Evolutionary conservation across 1,140 invertebrate species (phyloP).

Genomic region (Microplitis demolitor): DNA sequence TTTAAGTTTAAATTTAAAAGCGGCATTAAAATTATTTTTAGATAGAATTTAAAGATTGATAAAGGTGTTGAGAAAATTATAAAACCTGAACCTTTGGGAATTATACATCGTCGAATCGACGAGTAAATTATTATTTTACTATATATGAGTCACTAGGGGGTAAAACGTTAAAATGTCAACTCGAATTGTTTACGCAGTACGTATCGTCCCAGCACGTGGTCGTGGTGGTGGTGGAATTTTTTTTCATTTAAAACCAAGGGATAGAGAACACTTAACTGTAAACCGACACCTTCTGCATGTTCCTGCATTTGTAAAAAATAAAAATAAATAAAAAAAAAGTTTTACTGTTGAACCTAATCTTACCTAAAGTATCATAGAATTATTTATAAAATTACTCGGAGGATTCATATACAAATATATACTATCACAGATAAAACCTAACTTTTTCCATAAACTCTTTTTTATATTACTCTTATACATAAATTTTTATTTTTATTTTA

Average conservation of each 20-base stretch:
- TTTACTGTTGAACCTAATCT: conserved; percentile 33
- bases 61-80: conserved; percentile 8
- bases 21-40: too few species aligned
- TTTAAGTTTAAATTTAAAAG: too few species aligned
- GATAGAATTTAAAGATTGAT: conserved; percentile 6
- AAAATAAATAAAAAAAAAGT: conserved; percentile 23
- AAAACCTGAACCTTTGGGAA: conserved; percentile 9
- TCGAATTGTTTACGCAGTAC: conserved; percentile 22
- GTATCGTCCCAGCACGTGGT: background rate
- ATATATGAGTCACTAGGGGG: conserved; percentile 19
- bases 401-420: conserved; percentile 15
- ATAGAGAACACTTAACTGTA: background rate
- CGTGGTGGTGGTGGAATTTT: too few species aligned
- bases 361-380: conserved; percentile 45
- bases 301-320: conserved; percentile 13
- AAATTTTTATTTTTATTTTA: too few species aligned
- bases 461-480: background rate
- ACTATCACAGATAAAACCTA: background rate
- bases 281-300: background rate
- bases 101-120: conserved; percentile 18
- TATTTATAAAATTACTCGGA: conserved; percentile 41
- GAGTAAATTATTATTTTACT: background rate
- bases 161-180: conserved; percentile 22
- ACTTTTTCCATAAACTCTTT: conserved; percentile 27
- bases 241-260: background rate